These are phyloP conservation scores for Pheosia gnoma DNA, from an alignment of 2,888 invertebrate genomes.

Conservation along the genomic window DNA sequence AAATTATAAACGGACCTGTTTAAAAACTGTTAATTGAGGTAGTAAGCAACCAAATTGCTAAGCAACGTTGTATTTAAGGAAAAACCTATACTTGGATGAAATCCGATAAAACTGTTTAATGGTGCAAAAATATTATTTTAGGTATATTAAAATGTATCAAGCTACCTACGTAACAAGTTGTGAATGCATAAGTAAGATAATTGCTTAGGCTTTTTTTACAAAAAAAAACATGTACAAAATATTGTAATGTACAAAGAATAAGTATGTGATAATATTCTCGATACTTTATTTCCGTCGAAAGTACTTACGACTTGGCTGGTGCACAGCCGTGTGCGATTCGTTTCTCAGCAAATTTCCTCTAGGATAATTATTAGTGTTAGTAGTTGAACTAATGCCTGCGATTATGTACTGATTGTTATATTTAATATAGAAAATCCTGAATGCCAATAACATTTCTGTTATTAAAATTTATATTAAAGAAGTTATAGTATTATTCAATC, in stretches of 20 bases:
- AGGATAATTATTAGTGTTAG: slow-evolving; percentile 27
- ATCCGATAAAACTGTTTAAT: slow-evolving; percentile 31
- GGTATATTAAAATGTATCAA: slow-evolving; percentile 33
- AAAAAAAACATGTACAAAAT: slow-evolving; percentile 27
- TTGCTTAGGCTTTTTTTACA: slow-evolving; percentile 28
- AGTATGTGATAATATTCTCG: slow-evolving; percentile 36
- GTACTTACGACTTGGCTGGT: slow-evolving; percentile 33
- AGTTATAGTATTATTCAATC: slow-evolving; percentile 30
- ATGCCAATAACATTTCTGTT: slow-evolving; percentile 20
- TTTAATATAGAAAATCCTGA: slow-evolving; percentile 20
- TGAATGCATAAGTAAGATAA: slow-evolving; percentile 36
- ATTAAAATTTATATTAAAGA: slow-evolving; percentile 27
- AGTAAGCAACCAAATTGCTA: slow-evolving; percentile 21
- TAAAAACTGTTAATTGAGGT: no score
- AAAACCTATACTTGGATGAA: slow-evolving; percentile 34
- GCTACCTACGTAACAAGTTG: slow-evolving; percentile 39
- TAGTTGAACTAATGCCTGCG: slow-evolving; percentile 32
- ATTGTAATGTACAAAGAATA: slow-evolving; percentile 8
- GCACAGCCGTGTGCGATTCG: slow-evolving; percentile 15
- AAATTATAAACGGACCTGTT: no score
- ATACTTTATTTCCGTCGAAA: slow-evolving; percentile 35
- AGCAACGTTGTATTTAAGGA: slow-evolving; percentile 19
- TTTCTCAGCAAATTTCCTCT: slow-evolving; percentile 2
- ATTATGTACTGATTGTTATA: slow-evolving; percentile 35
- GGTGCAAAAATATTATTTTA: slow-evolving; percentile 21